Percentiles rank a stretch among this genome's conserved stretches.
These are phyloP conservation scores for Gracilinanus agilis DNA, from an alignment of 2,113 vertebrate species.

Conservation along the genomic window DNA sequence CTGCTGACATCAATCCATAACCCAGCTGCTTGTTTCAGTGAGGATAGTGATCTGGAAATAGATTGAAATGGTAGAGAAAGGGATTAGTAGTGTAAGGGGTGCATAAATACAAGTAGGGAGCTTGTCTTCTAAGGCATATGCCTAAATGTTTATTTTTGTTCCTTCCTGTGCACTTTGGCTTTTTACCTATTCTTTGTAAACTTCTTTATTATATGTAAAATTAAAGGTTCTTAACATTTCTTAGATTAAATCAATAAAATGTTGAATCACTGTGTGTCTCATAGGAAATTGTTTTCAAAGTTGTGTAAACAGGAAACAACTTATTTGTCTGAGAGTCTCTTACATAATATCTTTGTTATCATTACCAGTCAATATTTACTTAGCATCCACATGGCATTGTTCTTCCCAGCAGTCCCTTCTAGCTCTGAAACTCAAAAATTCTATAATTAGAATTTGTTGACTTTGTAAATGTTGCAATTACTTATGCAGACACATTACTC, in stretches of 20 bases:
- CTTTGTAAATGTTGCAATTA: conserved; percentile 58
- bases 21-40: conserved; percentile 88
- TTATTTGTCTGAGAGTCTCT: conserved; percentile 62
- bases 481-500: conserved; percentile 53
- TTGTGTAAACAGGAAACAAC: conserved; percentile 46
- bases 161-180: conserved; percentile 64
- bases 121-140: background rate
- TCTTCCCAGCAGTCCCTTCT: conserved; percentile 52
- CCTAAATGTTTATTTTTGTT: conserved; percentile 47
- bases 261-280: conserved; percentile 46
- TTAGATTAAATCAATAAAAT: conserved; percentile 70
- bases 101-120: conserved; percentile 44
- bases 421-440: conserved; percentile 51
- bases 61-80: conserved; percentile 83
- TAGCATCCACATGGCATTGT: conserved; percentile 33
- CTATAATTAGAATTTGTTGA: conserved; percentile 43
- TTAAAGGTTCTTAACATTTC: conserved; percentile 60
- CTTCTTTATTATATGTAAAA: conserved; percentile 43
- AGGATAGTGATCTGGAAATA: conserved; percentile 98
- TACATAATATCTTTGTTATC: conserved; percentile 55
- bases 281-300: conserved; percentile 54
- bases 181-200: conserved; percentile 63
- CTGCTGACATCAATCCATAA: conserved; percentile 87
- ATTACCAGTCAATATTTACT: conserved; percentile 71
- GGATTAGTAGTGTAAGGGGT: conserved; percentile 37